A percentile compares a stretch with the other conserved stretches of the same genome.
phyloP scores from a whole-genome alignment of 2,113 vertebrate species.

The Strigops habroptila region DNA sequence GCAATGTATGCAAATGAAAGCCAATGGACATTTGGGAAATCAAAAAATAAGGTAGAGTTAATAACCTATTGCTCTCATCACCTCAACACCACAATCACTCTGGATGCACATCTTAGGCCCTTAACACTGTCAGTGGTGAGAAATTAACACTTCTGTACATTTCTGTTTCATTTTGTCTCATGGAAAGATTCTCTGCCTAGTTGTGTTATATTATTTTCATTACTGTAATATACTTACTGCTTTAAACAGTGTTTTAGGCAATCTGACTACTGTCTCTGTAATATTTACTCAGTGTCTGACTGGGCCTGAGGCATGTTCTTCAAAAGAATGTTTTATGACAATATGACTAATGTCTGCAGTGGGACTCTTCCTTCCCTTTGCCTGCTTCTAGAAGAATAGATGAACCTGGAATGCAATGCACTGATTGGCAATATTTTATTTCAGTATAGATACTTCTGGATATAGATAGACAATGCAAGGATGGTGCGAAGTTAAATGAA shows the following conservation, averaged over 20 bases:
- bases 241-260: neutral
- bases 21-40: neutral
- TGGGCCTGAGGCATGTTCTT: neutral
- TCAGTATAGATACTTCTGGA: neutral
- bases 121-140: neutral
- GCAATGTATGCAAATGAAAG: neutral
- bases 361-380: neutral
- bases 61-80: neutral
- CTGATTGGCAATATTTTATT: neutral
- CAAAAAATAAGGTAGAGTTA: neutral
- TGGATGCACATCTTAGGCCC: neutral
- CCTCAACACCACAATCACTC: neutral
- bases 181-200: neutral
- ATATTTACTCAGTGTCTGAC: neutral
- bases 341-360: neutral
- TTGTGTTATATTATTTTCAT: neutral
- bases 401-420: neutral
- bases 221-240: neutral
- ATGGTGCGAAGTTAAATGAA: neutral
- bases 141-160: neutral
- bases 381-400: neutral
- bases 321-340: neutral
- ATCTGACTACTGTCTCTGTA: neutral
- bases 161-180: neutral
- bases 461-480: neutral